phyloP scores from a whole-genome alignment of 2,888 invertebrate genomes.

The Labia minor region DNA sequence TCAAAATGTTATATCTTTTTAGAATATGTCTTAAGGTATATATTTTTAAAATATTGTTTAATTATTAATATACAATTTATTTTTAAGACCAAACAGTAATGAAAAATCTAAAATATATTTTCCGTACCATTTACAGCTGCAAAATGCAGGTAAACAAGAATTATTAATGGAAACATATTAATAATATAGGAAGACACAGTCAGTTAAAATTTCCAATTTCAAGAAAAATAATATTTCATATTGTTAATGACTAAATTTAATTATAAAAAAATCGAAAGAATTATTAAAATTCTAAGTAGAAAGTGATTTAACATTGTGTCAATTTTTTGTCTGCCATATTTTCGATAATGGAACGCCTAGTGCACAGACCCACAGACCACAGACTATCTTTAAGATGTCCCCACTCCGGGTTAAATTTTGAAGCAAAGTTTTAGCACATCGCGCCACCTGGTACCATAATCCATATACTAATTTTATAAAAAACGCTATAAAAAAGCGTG shows the following conservation, averaged over 20 bases:
- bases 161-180: slow-evolving; percentile 22
- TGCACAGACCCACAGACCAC: not conserved
- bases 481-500: too few relatives aligned
- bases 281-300: not conserved
- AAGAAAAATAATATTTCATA: not conserved
- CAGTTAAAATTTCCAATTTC: slow-evolving; percentile 19
- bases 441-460: too few relatives aligned
- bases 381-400: too few relatives aligned
- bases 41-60: not conserved
- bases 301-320: not conserved
- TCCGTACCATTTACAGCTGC: slow-evolving; percentile 25
- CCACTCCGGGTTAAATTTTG: too few relatives aligned
- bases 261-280: not conserved
- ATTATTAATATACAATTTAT: not conserved
- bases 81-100: too few relatives aligned
- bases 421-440: too few relatives aligned
- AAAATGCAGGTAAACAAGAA: slow-evolving; percentile 24
- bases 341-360: not conserved
- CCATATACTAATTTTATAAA: too few relatives aligned
- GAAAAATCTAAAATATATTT: too few relatives aligned
- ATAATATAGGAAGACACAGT: slow-evolving; percentile 25
- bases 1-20: too few relatives aligned
- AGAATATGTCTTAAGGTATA: too few relatives aligned
- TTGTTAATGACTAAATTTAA: not conserved
- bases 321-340: not conserved